Evolutionary conservation across 2,113 vertebrate species (phyloP).

Genomic region (Oryzias celebensis): DNA sequence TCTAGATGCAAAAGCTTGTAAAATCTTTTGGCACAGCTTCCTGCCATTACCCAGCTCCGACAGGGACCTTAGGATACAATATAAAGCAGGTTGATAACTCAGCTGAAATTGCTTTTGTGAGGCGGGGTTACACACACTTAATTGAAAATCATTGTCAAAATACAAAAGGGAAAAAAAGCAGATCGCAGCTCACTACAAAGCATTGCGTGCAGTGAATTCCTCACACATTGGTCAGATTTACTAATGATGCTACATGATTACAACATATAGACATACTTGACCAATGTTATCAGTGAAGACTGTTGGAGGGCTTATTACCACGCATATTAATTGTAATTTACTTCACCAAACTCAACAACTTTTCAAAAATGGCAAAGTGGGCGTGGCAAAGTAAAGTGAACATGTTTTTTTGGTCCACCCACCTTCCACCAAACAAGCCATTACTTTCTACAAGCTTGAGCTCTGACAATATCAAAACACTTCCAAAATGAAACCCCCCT

Average conservation of each 20-base stretch:
- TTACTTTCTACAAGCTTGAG: no score
- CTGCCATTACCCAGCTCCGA: constrained; percentile 13
- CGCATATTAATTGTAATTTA: no score
- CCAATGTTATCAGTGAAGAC: no score
- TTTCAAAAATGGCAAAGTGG: no score
- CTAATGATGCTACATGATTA: neutral
- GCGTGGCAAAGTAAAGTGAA: no score
- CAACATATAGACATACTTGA: neutral
- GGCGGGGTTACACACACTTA: constrained; percentile 49
- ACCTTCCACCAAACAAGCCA: no score
- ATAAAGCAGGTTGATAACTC: constrained; percentile 32
- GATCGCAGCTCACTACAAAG: constrained; percentile 43
- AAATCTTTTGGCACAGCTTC: constrained; percentile 54
- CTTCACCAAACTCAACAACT: no score
- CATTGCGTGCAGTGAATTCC: constrained; percentile 12
- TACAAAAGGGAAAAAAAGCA: constrained; percentile 37
- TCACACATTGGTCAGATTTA: constrained; percentile 23
- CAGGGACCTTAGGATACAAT: constrained; percentile 33
- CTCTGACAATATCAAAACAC: no score
- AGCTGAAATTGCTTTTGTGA: constrained; percentile 27
- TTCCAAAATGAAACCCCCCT: no score
- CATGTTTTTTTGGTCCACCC: no score
- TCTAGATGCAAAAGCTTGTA: constrained; percentile 32
- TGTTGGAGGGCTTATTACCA: no score
- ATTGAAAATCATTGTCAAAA: constrained; percentile 62